Percentiles rank a stretch among this genome's conserved stretches.
These are phyloP conservation scores for Ceratosolen solmsi DNA, from an alignment of 1,140 invertebrate genomes.

Conservation along the genomic window DNA sequence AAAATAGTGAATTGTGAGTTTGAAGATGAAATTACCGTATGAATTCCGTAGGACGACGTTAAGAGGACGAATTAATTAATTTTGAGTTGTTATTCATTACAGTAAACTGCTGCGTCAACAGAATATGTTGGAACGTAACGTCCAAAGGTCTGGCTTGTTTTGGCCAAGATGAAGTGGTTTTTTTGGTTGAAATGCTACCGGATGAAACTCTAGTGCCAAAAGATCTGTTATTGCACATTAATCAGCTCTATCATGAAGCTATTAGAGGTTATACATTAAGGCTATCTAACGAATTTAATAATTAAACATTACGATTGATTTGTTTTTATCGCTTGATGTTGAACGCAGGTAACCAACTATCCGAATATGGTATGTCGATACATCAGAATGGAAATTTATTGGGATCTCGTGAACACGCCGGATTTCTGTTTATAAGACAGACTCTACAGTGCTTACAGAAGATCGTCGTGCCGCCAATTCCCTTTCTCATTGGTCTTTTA, in stretches of 20 bases:
- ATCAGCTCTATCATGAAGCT: constrained; percentile 85
- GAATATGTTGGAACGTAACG: constrained; percentile 86
- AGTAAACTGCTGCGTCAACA: constrained; percentile 90
- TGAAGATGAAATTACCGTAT: constrained; percentile 6
- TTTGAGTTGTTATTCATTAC: constrained; percentile 54
- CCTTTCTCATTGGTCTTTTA: constrained; percentile 86
- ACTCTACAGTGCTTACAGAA: constrained; percentile 89
- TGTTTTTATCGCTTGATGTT: constrained; percentile 53
- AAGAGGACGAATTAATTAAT: not conserved
- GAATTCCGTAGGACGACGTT: not conserved
- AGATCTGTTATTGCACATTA: constrained; percentile 86
- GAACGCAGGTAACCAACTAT: constrained; percentile 81
- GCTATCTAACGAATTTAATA: not conserved
- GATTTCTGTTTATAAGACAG: constrained; percentile 88
- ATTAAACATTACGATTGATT: constrained; percentile 32
- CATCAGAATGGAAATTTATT: constrained; percentile 79
- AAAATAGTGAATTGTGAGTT: constrained; percentile 86
- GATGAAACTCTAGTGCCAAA: constrained; percentile 81
- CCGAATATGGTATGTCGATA: constrained; percentile 82
- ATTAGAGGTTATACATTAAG: constrained; percentile 77
- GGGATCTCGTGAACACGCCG: constrained; percentile 86
- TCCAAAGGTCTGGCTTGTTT: constrained; percentile 86
- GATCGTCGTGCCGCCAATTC: constrained; percentile 82
- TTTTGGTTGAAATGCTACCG: constrained; percentile 83
- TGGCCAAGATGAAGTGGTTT: constrained; percentile 89